Percentiles rank a stretch among this genome's conserved stretches.
These are phyloP conservation scores for Perca fluviatilis DNA, from an alignment of 2,113 vertebrate species.

Conservation along the genomic window DNA sequence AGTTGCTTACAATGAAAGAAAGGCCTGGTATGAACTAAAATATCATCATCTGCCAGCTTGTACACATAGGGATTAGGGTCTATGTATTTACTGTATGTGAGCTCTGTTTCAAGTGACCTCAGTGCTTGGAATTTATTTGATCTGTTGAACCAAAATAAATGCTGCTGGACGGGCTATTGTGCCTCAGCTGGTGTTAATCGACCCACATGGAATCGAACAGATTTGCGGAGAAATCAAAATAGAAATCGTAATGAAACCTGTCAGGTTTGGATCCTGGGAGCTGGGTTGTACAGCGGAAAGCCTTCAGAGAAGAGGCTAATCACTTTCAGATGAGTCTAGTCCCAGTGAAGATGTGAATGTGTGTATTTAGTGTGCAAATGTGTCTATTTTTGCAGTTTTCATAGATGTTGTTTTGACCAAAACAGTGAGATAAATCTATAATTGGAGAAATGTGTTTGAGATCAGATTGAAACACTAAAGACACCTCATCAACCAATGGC, in stretches of 20 bases:
- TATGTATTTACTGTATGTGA: constrained; percentile 53
- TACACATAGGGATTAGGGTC: constrained; percentile 48
- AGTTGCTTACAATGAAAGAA: constrained; percentile 32
- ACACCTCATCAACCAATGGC: constrained; percentile 16
- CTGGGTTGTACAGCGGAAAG: constrained; percentile 51
- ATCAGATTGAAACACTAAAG: constrained; percentile 28
- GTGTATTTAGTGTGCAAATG: constrained; percentile 42
- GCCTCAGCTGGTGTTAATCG: constrained; percentile 72
- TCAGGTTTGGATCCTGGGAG: constrained; percentile 70
- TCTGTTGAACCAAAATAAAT: constrained; percentile 77
- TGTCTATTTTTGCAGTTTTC: constrained; percentile 22
- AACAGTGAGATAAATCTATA: constrained; percentile 58
- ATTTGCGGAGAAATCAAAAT: constrained; percentile 76
- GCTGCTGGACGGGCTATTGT: constrained; percentile 53
- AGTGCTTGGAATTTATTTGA: constrained; percentile 70
- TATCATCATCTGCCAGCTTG: constrained; percentile 54
- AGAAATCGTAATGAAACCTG: constrained; percentile 75
- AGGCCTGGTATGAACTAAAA: constrained; percentile 33
- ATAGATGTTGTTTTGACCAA: constrained; percentile 38
- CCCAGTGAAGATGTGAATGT: constrained; percentile 73
- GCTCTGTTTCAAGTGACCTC: constrained; percentile 73
- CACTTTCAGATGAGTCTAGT: constrained; percentile 85
- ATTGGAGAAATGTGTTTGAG: constrained; percentile 61
- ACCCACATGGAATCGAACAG: constrained; percentile 69
- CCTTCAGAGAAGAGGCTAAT: constrained; percentile 75